Conservation (phyloP, 92 coral and sea anemone genomes). For the Muricea muricata region DNA sequence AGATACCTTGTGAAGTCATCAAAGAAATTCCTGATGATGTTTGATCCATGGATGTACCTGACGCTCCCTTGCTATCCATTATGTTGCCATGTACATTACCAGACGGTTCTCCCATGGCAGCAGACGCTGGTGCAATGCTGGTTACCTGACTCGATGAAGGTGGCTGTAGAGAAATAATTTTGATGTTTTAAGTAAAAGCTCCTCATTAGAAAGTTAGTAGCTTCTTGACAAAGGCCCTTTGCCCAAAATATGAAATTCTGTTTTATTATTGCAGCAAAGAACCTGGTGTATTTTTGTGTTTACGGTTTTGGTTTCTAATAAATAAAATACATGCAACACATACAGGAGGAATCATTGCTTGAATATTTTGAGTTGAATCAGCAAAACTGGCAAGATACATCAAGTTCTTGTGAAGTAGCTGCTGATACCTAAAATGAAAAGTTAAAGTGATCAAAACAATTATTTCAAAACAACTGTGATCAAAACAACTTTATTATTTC, state of each 20-base stretch:
- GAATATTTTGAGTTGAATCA: constrained; percentile 81
- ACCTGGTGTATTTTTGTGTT: too few species aligned
- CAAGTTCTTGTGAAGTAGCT: constrained; percentile 88
- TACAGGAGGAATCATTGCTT: constrained; percentile 51
- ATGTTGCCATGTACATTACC: not conserved
- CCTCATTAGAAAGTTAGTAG: too few species aligned
- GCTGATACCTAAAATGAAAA: constrained; percentile 78
- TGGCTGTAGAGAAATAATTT: not conserved
- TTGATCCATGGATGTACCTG: constrained; percentile 25
- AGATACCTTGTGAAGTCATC: not conserved
- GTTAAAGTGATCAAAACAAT: too few species aligned
- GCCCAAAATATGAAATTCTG: too few species aligned
- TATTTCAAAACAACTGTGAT: too few species aligned
- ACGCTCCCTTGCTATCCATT: not conserved
- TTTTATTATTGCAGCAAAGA: too few species aligned
- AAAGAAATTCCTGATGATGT: not conserved
- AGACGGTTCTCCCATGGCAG: not conserved
- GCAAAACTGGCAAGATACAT: constrained; percentile 95
- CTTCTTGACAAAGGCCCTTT: too few species aligned
- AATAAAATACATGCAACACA: not conserved
- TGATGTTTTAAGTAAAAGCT: too few species aligned
- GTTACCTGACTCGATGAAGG: constrained; percentile 10
- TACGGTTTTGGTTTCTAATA: too few species aligned
- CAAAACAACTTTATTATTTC: too few species aligned
- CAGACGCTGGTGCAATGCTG: not conserved